Evolutionary conservation across 2,888 invertebrate genomes (phyloP), one percentile per base, ranked within the genome.

Genomic region (Drymonia ruficornis): DNA sequence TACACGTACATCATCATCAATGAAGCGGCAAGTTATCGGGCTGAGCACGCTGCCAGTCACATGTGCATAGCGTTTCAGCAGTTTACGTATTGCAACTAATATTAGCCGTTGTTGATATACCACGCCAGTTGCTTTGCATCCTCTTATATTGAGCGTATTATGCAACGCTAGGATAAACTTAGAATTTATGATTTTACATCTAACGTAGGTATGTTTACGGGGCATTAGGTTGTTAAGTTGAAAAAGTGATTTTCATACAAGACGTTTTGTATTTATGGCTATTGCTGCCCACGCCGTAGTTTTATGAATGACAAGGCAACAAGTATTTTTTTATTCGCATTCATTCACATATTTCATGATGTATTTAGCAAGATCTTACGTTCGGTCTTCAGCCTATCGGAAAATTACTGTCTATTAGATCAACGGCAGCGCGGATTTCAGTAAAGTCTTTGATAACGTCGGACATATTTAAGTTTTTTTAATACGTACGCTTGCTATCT

Each of bases 21-120:
- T 40, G 45, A 57, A 43, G 47, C 50, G 45, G 50, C 56, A 50
- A n/a, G 19, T 49, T 44, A 49, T 55, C 16, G 50, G 55, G 49
- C 18, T 18, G 47, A 18, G 13, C 28, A 28, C 15, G 28, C n/a
- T 49, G 52, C 55, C 40, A 67, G 56, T 63, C 59, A 50, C 72
- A 68, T 68, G 56, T 63, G 63, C 50, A 44, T 49, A 45, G 55
- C 57, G 60, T 53, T 61, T 29, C 40, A 54, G 50, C 51, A 34
- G 11, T 62, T 65, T 63, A 50, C 68, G 68, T 68, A 59, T 57
- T 49, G n/a, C 34, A 19, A 56, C 61, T 71, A 69, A 58, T 61
- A 68, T 63, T 71, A 69, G 72, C 48, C 15, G 31, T n/a, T 45
- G 58, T 57, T 56, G 56, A 58, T 67, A 53, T 52, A 63, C 49